Evolutionary conservation across 2,797 vertebrate genomes (phyloP).

Genomic region (Acipenser ruthenus): DNA sequence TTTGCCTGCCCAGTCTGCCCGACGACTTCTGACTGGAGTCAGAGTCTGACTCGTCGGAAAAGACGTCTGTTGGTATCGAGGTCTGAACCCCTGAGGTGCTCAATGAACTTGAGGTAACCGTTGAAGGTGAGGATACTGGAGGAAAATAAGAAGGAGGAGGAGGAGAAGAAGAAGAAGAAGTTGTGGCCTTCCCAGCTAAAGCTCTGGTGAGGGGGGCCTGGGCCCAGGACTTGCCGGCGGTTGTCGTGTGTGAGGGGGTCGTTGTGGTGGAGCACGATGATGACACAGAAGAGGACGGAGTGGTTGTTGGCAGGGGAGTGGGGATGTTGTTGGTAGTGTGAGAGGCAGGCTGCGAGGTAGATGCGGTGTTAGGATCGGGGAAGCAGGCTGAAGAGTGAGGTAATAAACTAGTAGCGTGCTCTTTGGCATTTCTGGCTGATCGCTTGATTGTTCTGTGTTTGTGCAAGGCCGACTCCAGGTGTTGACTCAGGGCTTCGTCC

Average conservation of each 20-base stretch:
- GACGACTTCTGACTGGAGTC: constrained; percentile 99
- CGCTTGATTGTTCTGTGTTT: constrained; percentile 99
- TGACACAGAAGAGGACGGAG: constrained; percentile 63
- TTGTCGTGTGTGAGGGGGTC: constrained; percentile 61
- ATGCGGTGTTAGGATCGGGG: constrained; percentile 98
- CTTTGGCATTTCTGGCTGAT: constrained; percentile 99
- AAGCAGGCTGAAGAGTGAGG: constrained; percentile 99
- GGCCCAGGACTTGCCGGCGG: constrained; percentile 89
- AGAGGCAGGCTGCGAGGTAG: constrained; percentile 99
- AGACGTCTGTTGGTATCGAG: constrained; percentile 99
- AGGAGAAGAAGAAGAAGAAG: constrained; percentile 72
- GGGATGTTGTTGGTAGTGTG: constrained; percentile 86
- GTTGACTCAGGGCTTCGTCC: constrained; percentile 98
- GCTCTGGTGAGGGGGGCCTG: constrained; percentile 79
- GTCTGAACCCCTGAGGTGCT: constrained; percentile 99
- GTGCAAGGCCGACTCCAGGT: constrained; percentile 99
- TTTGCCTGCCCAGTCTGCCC: constrained; percentile 87
- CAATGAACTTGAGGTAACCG: constrained; percentile 99
- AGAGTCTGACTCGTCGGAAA: constrained; percentile 98
- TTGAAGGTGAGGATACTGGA: constrained; percentile 99
- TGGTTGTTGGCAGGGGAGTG: constrained; percentile 67
- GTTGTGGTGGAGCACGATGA: constrained; percentile 54
- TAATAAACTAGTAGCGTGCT: constrained; percentile 99
- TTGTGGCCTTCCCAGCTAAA: constrained; percentile 80
- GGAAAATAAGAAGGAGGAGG: constrained; percentile 59